Evolutionary conservation across 2,797 vertebrate species (phyloP).

Genomic region (Hemibagrus guttatus): DNA sequence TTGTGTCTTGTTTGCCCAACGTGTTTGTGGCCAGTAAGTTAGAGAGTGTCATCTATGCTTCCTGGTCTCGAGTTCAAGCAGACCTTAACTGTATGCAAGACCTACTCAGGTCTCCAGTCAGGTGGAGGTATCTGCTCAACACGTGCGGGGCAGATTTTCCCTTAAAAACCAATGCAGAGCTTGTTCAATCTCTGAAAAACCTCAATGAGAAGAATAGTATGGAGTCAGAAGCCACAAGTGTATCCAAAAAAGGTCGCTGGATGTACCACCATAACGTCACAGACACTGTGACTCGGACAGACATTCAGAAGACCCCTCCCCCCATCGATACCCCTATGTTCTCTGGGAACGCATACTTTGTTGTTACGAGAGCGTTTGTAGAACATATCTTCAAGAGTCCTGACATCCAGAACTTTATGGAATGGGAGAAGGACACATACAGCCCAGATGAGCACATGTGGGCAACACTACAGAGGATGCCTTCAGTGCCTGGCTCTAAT

Average conservation of each 20-base stretch:
- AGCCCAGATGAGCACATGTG: slow-evolving; percentile 91
- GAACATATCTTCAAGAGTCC: slow-evolving; percentile 72
- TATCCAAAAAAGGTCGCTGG: slow-evolving; percentile 75
- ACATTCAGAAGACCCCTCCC: slow-evolving; percentile 65
- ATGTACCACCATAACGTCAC: slow-evolving; percentile 69
- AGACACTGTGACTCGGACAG: slow-evolving; percentile 55
- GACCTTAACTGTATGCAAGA: slow-evolving; percentile 87
- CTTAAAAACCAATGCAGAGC: slow-evolving; percentile 85
- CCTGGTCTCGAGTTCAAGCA: slow-evolving; percentile 85
- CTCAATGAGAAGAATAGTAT: slow-evolving; percentile 81
- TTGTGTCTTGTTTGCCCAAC: slow-evolving; percentile 81
- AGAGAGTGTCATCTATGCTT: slow-evolving; percentile 79
- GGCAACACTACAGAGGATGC: slow-evolving; percentile 85
- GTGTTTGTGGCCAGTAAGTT: slow-evolving; percentile 80
- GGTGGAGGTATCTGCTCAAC: slow-evolving; percentile 84
- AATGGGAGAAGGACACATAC: slow-evolving; percentile 90
- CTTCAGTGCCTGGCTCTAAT: slow-evolving; percentile 77
- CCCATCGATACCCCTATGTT: slow-evolving; percentile 82
- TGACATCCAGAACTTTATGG: slow-evolving; percentile 68
- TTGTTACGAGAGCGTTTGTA: slow-evolving; percentile 81
- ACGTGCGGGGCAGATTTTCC: slow-evolving; percentile 86
- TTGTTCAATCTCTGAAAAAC: slow-evolving; percentile 72
- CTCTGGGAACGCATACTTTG: slow-evolving; percentile 84
- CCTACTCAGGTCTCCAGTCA: slow-evolving; percentile 71
- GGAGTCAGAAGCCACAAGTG: slow-evolving; percentile 74